Conservation (phyloP, 2,888 invertebrate genomes). For the Plutella xylostella region DNA sequence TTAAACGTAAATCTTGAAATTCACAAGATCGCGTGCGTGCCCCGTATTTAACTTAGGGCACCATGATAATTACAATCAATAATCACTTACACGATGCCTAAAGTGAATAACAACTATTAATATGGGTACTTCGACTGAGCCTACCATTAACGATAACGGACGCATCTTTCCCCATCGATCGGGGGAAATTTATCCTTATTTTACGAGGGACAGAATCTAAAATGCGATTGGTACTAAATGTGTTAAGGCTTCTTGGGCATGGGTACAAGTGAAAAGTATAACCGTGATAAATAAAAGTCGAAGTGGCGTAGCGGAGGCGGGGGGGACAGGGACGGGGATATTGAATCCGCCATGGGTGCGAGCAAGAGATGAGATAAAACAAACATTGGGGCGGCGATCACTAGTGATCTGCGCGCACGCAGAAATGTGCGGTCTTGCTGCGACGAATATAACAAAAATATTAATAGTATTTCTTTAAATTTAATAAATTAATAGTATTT, state of each 20-base stretch:
- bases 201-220: not conserved
- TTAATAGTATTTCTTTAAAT: too few species aligned
- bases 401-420: conserved; percentile 44
- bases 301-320: conserved; percentile 9
- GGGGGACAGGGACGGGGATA: conserved; percentile 14
- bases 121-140: conserved; percentile 17
- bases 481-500: too few species aligned
- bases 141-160: not conserved
- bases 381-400: conserved; percentile 55
- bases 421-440: conserved; percentile 29
- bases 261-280: conserved; percentile 12
- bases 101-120: conserved; percentile 43
- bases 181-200: too few species aligned
- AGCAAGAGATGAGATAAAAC: too few species aligned
- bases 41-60: conserved; percentile 43
- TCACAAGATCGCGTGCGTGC: conserved; percentile 41
- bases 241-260: not conserved
- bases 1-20: conserved; percentile 35
- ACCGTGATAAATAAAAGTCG: conserved; percentile 41
- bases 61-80: conserved; percentile 64
- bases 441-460: conserved; percentile 29
- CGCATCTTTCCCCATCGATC: too few species aligned
- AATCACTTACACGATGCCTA: conserved; percentile 31
- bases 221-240: not conserved
- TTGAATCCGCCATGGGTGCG: conserved; percentile 35